phyloP scores from a whole-genome alignment of 2,797 vertebrate species.

The Merluccius polli region DNA sequence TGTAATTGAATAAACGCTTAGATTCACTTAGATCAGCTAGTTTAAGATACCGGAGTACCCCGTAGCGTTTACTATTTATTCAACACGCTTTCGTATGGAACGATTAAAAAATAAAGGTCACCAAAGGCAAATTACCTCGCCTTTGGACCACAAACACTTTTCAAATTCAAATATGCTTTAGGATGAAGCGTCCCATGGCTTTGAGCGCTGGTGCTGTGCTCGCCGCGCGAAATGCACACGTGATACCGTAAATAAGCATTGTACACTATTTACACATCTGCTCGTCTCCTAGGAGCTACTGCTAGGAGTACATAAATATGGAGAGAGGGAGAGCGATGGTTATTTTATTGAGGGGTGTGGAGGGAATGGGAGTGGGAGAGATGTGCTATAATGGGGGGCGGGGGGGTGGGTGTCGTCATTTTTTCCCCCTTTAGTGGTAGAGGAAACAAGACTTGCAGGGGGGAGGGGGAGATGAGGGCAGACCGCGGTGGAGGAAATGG shows the following conservation, averaged over 20 bases:
- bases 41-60: neutral
- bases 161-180: neutral
- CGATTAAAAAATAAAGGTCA: neutral
- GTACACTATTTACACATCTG: neutral
- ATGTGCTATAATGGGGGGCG: conserved; percentile 48
- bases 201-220: neutral
- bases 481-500: conserved; percentile 38
- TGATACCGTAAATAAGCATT: neutral
- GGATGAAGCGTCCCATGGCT: neutral
- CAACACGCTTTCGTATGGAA: neutral
- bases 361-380: conserved; percentile 12
- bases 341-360: conserved; percentile 37
- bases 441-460: conserved; percentile 37
- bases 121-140: neutral
- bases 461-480: neutral
- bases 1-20: neutral
- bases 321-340: neutral
- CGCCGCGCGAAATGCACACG: neutral
- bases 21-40: neutral
- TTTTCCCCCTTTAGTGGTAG: conserved; percentile 43
- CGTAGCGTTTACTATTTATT: neutral
- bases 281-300: neutral
- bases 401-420: conserved; percentile 53
- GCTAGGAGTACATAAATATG: neutral
- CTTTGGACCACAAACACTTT: neutral